These are phyloP conservation scores for Zosterops pallidus DNA, from an alignment of 2,113 vertebrate genomes.

Conservation along the genomic window DNA sequence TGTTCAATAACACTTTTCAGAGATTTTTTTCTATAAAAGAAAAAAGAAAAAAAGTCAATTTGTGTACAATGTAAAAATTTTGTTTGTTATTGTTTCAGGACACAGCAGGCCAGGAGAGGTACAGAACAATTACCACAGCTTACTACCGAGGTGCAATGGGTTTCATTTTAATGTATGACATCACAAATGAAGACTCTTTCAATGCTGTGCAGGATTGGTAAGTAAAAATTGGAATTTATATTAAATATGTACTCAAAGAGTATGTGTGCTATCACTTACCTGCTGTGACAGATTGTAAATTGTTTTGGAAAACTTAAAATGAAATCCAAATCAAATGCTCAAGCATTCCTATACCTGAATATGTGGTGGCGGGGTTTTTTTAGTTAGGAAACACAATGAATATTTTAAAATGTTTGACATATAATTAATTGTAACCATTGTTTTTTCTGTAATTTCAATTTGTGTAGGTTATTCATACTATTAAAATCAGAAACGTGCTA, in stretches of 20 bases:
- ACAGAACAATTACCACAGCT: conserved; percentile 89
- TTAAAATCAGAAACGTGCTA: background rate
- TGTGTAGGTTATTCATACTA: background rate
- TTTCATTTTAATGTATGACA: conserved; percentile 91
- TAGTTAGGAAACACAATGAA: background rate
- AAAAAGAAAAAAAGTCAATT: background rate
- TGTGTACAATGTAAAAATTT: background rate
- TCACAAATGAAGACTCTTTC: conserved; percentile 90
- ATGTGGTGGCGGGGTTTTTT: rapidly evolving
- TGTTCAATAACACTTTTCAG: background rate
- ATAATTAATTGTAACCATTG: background rate
- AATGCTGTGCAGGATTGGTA: conserved; percentile 89
- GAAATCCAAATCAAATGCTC: background rate
- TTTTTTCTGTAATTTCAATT: background rate
- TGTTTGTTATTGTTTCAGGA: conserved; percentile 73
- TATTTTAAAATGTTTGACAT: background rate
- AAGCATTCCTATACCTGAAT: background rate
- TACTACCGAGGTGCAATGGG: conserved; percentile 91
- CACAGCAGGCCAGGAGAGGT: conserved; percentile 88
- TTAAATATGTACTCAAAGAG: background rate
- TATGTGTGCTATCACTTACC: background rate
- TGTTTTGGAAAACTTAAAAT: background rate
- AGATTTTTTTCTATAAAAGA: background rate
- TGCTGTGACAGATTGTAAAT: background rate
- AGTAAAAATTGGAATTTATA: conserved; percentile 45